Base-by-base conservation (phyloP, 2,113 vertebrate species). In the Xiphorhynchus elegans region DNA sequence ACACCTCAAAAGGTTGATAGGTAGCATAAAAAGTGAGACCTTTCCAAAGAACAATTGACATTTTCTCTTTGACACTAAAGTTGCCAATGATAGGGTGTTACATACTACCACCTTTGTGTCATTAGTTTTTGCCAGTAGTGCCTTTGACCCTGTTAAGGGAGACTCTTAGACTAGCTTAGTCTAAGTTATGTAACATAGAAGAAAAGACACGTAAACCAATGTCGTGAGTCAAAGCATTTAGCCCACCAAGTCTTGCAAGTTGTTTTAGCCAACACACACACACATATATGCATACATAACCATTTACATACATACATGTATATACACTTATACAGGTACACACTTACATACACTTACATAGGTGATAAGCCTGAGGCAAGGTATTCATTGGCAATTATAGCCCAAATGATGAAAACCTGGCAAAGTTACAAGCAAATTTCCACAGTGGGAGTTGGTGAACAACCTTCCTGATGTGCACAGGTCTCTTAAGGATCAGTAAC, bases 101-200 rank as follows among this genome's bases (percentile, higher is more conserved):
- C 75, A 29, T 81, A 96, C 82, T 93, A 97, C 94, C 67, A 64
- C 96, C 94, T 98, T 97, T 97, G 98, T 97, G 95, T 97, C 96
- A 96, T 98, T 96, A 96, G 97, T 98, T 98, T 97, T 98, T 98
- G 98, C 98, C 98, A 98, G 98, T 98, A 98, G 98, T 98, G 98
- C 98, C 99, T 99, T 99, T 98, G 98, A 98, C 98, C 95, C 96
- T 98, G 80, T 98, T 98, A 98, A 97, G 98, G 98, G 97, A 98
- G 98, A 98, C 97, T 98, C 95, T 96, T 98, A 98, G 98, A 91
- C 75, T 94, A 98, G 95, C 37, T 87, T 97, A 84, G 91, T 95
- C 96, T 91, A 62, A 73, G 28, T 59, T 13, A 37, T 9, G 18
- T 31, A 50, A 74, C 16, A 49, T 31, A 74, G 39, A 67, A 17